Evolutionary conservation across 1,140 invertebrate species (phyloP).

Genomic region (Pomacea maculata): DNA sequence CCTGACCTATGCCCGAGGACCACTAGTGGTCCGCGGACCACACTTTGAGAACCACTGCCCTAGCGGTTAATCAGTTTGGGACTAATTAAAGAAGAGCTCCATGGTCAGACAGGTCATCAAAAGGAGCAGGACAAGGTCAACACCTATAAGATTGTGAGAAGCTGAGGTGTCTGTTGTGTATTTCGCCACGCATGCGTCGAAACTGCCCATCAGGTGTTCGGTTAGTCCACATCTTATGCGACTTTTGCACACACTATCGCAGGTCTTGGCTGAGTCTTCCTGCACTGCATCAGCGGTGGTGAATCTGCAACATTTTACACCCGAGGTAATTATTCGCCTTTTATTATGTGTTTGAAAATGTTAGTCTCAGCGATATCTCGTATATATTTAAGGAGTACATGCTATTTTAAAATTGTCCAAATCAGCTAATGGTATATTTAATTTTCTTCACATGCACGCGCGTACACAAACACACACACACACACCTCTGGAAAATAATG

Average conservation of each 20-base stretch:
- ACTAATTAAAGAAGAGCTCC: neutral
- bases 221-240: slow-evolving; percentile 15
- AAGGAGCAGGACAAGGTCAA: neutral
- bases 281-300: neutral
- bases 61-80: too few relatives aligned
- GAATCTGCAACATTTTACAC: neutral
- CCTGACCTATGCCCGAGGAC: too few relatives aligned
- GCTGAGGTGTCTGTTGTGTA: neutral
- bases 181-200: neutral
- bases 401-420: too few relatives aligned
- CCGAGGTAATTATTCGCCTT: neutral
- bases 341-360: neutral
- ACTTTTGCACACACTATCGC: neutral
- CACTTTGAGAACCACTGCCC: too few relatives aligned
- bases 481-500: neutral
- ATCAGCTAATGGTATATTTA: too few relatives aligned
- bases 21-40: too few relatives aligned
- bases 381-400: slow-evolving; percentile 1
- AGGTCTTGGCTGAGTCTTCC: neutral
- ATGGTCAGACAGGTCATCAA: neutral
- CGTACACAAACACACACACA: slow-evolving; percentile 9
- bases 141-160: neutral
- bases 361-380: neutral
- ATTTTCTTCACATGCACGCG: neutral
- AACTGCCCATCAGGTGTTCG: neutral